Evolutionary conservation across 1,140 invertebrate species (phyloP).

Genomic region (Calycopis cecrops): DNA sequence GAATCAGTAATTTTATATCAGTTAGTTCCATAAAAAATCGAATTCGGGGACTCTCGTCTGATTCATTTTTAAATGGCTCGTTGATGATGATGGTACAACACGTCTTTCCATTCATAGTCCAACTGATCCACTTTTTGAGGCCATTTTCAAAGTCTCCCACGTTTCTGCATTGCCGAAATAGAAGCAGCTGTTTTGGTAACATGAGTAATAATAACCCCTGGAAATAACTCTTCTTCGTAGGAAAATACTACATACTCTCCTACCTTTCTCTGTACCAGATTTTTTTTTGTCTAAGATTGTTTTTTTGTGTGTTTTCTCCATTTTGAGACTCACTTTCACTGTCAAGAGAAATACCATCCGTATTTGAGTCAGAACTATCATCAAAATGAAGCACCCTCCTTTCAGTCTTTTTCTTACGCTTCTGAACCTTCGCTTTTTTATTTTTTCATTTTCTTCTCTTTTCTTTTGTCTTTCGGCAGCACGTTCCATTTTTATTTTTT

Average conservation of each 20-base stretch:
- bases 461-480: constrained; percentile 14
- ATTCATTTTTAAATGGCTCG: too few species aligned
- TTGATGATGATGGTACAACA: too few species aligned
- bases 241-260: constrained; percentile 19
- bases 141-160: constrained; percentile 20
- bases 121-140: constrained; percentile 19
- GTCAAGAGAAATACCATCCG: too few species aligned
- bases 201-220: constrained; percentile 12
- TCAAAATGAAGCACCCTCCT: constrained; percentile 17
- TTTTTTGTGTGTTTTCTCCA: too few species aligned
- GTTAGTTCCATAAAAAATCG: too few species aligned
- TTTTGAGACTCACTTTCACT: too few species aligned
- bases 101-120: constrained; percentile 12
- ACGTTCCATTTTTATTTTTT: constrained; percentile 18
- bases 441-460: constrained; percentile 13
- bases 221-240: constrained; percentile 14
- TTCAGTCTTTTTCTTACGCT: constrained; percentile 19
- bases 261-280: constrained; percentile 12
- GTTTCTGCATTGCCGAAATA: constrained; percentile 18
- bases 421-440: constrained; percentile 17
- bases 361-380: too few species aligned
- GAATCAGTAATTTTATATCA: too few species aligned
- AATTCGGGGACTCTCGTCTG: too few species aligned
- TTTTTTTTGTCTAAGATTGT: constrained; percentile 17
- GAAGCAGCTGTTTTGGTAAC: constrained; percentile 18